Conservation (phyloP, 2,888 invertebrate genomes). For the Lumbricus terrestris region DNA sequence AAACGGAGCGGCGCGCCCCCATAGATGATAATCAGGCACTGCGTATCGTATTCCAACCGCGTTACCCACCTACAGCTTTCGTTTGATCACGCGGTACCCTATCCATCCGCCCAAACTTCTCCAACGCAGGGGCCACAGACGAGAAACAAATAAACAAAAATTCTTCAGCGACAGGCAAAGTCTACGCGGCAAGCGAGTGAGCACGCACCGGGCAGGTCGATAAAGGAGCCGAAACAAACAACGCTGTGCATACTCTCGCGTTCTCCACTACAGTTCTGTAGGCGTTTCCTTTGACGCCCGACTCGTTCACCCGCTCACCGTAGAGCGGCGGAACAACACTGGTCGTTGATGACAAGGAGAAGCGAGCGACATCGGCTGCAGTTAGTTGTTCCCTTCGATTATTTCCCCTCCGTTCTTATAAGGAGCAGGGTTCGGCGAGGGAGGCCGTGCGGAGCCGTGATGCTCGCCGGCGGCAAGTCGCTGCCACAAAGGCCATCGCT, state of each 20-base stretch:
- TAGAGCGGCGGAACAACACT: no score
- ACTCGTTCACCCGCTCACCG: not conserved
- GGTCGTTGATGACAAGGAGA: not conserved
- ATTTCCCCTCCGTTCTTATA: not conserved
- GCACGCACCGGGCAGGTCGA: not conserved
- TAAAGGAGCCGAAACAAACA: not conserved
- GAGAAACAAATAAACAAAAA: not conserved
- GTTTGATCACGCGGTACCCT: not conserved
- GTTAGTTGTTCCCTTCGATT: not conserved
- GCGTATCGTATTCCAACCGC: no score
- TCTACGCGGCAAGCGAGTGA: not conserved
- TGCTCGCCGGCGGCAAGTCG: not conserved
- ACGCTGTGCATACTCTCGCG: not conserved
- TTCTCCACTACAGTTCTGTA: no score
- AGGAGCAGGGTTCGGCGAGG: not conserved
- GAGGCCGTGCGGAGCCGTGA: not conserved
- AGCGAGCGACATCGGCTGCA: not conserved
- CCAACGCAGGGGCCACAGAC: not conserved
- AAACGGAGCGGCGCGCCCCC: no score
- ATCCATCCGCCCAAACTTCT: not conserved
- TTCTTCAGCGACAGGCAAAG: not conserved
- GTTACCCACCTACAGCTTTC: not conserved
- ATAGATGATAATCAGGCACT: no score
- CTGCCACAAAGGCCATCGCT: not conserved
- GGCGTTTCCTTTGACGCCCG: not conserved